Evolutionary conservation across 1,140 invertebrate genomes (phyloP).

Genomic region (Pollicipes pollicipes): DNA sequence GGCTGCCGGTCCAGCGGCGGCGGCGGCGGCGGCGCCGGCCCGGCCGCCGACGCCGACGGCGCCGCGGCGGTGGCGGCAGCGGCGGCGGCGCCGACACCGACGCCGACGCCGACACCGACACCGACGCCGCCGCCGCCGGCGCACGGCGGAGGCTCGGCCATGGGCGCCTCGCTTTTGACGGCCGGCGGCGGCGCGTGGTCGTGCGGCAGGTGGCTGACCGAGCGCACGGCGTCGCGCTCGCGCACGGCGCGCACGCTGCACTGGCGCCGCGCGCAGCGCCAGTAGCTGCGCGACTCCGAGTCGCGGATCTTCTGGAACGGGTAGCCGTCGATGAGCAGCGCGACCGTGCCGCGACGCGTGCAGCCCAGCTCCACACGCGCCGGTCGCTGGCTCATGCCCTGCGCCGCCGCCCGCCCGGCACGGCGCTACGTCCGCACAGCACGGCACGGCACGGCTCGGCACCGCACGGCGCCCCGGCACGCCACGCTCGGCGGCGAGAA

Average conservation of each 20-base stretch:
- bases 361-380: neutral
- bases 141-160: too few relatives aligned
- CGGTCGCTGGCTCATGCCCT: slow-evolving; percentile 2
- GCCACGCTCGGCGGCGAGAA: neutral
- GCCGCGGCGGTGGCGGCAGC: slow-evolving; percentile 13
- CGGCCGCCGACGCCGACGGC: slow-evolving; percentile 6
- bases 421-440: neutral
- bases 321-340: slow-evolving; percentile 8
- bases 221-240: neutral
- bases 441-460: neutral
- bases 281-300: neutral
- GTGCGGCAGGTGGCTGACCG: slow-evolving; percentile 7
- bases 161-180: too few relatives aligned
- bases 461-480: neutral
- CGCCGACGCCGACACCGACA: too few relatives aligned
- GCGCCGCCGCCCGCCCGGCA: neutral
- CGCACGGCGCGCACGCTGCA: neutral
- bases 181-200: neutral
- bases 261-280: neutral
- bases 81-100: slow-evolving; percentile 3
- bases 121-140: too few relatives aligned
- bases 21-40: slow-evolving; percentile 5
- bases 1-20: slow-evolving; percentile 20
- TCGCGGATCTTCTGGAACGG: slow-evolving; percentile 10
- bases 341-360: neutral